These are phyloP conservation scores for Ophonus ardosiacus DNA, from an alignment of 2,888 invertebrate species.

Conservation along the genomic window DNA sequence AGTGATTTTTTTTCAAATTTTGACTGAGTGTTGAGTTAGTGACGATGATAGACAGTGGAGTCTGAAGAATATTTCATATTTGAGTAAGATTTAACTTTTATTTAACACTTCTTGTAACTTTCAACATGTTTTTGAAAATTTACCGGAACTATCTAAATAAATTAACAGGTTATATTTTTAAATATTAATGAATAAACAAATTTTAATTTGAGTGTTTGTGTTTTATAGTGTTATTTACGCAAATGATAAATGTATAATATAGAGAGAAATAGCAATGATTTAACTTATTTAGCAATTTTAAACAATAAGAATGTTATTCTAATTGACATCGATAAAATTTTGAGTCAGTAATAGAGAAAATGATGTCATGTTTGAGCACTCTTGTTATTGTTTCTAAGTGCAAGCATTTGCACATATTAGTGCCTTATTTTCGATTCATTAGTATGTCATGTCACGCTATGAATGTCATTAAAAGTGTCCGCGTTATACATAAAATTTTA, in stretches of 20 bases:
- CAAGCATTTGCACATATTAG: conserved; percentile 41
- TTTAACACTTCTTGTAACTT: not conserved
- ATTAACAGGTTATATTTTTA: too few species aligned
- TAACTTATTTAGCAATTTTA: conserved; percentile 4
- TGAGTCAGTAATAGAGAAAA: conserved; percentile 23
- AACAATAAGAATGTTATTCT: conserved; percentile 1
- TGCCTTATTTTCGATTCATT: conserved; percentile 11
- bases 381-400: conserved; percentile 41
- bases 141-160: too few species aligned
- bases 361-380: conserved; percentile 44
- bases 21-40: conserved; percentile 12
- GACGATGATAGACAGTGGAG: not conserved
- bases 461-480: not conserved
- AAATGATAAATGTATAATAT: too few species aligned
- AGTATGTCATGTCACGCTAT: conserved; percentile 31
- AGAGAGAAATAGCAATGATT: not conserved
- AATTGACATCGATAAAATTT: conserved; percentile 39
- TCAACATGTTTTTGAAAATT: conserved; percentile 3
- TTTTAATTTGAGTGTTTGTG: too few species aligned
- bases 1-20: conserved; percentile 2
- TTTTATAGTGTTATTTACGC: too few species aligned
- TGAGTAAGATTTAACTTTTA: not conserved
- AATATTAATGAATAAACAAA: too few species aligned
- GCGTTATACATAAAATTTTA: not conserved
- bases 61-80: conserved; percentile 3